A percentile compares a stretch with the other conserved stretches of the same genome.
These are phyloP conservation scores for Cerastoderma edule DNA, from an alignment of 2,888 invertebrate species.

Conservation along the genomic window DNA sequence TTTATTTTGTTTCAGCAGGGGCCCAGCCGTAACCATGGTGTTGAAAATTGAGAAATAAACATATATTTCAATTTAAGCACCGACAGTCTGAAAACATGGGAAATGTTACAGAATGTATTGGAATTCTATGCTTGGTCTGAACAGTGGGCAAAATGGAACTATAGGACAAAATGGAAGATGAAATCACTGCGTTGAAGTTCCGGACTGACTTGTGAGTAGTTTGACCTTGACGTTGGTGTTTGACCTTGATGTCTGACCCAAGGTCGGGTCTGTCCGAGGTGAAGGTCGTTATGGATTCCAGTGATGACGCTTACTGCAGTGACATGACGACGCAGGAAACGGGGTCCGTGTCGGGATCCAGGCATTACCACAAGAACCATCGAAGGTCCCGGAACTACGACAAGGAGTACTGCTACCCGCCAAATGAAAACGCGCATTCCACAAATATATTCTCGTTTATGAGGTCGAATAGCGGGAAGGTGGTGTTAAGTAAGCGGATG, in stretches of 20 bases:
- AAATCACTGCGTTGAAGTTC: too few relatives aligned
- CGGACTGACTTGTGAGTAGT: too few relatives aligned
- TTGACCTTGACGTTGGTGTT: too few relatives aligned
- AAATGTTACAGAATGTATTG: too few relatives aligned
- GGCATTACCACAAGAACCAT: conserved; percentile 1
- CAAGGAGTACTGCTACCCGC: conserved; percentile 44
- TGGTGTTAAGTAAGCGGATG: conserved; percentile 50
- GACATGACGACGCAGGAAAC: conserved; percentile 43
- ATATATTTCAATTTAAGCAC: conserved; percentile 12
- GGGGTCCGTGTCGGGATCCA: conserved; percentile 13
- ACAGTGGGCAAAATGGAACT: too few relatives aligned
- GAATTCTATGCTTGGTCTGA: too few relatives aligned
- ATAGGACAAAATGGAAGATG: too few relatives aligned
- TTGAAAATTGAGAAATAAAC: not conserved
- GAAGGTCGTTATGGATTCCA: conserved; percentile 41
- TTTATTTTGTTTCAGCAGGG: too few relatives aligned
- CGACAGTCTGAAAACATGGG: not conserved
- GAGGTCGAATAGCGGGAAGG: conserved; percentile 29
- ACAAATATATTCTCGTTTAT: conserved; percentile 52
- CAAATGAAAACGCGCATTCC: conserved; percentile 32
- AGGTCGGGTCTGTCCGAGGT: not conserved
- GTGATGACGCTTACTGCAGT: conserved; percentile 57
- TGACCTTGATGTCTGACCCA: conserved; percentile 20
- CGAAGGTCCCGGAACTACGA: conserved; percentile 4
- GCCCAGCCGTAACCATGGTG: conserved; percentile 16